These are phyloP conservation scores for Akabosia matsudoensis DNA, from an alignment of 1,140 invertebrate species.

Conservation along the genomic window DNA sequence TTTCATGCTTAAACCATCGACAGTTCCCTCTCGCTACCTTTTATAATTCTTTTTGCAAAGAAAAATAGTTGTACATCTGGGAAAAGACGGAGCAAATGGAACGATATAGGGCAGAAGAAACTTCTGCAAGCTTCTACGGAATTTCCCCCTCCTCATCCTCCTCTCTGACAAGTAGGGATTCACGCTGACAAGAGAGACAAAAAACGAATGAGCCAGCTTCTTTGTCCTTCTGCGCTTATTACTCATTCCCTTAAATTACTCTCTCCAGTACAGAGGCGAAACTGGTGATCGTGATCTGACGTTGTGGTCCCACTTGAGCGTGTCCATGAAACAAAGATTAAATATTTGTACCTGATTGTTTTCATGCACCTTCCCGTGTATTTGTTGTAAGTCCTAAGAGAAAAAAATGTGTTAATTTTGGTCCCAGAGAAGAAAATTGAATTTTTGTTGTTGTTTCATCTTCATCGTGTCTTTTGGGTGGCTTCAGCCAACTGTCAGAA, in stretches of 20 bases:
- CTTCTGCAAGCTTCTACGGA: slow-evolving; percentile 6
- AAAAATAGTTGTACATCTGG: not conserved
- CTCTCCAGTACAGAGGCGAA: not conserved
- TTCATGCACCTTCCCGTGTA: too few relatives aligned
- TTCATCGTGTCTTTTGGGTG: too few relatives aligned
- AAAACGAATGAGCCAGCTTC: not conserved
- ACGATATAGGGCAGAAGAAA: not conserved
- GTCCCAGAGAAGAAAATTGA: too few relatives aligned
- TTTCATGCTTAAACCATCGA: not conserved
- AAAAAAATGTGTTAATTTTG: too few relatives aligned
- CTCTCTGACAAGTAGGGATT: too few relatives aligned
- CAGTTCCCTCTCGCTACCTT: not conserved
- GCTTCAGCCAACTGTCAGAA: too few relatives aligned
- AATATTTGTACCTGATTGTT: not conserved
- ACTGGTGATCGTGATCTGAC: not conserved
- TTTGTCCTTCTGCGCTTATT: not conserved
- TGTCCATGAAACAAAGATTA: not conserved
- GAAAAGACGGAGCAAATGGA: not conserved
- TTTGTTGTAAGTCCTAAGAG: too few relatives aligned
- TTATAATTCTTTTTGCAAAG: too few relatives aligned
- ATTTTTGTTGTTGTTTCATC: too few relatives aligned
- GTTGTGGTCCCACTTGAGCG: not conserved
- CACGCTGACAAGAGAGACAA: not conserved
- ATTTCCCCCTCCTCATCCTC: slow-evolving; percentile 4
- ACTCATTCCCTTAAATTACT: not conserved